Base-by-base conservation (phyloP, 2,888 invertebrate genomes). In the Mesorhabditis spiculigera region DNA sequence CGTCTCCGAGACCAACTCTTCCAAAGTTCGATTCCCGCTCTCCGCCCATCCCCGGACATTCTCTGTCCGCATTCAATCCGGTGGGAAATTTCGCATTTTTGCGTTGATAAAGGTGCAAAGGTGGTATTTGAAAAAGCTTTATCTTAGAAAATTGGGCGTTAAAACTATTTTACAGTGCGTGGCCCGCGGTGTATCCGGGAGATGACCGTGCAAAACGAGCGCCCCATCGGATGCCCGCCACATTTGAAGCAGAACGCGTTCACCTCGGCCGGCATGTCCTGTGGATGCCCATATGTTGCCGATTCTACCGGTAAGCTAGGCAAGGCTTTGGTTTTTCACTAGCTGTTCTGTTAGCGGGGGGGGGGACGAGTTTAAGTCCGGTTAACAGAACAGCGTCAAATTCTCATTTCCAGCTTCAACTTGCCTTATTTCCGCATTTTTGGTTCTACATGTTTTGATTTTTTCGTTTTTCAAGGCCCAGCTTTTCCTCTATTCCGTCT, bases 221-320 rank as follows among this genome's bases (percentile, higher is more conserved):
- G 70, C 43, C 76, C 80, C 3, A 66, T 73, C 28, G 79, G 77
- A 63, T 82, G 82, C 71, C 82, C 82, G 44, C 82, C 82, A 28
- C 77, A 74, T 66, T 66, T 82, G 50, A 71, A 74, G 10, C 68
- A 75, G 44, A 80, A 81, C 71, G 75, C 76, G 45, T 81, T 79
- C 73, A 73, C 76, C 16, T 75, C 80, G 6, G 72, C 71, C 65
- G 68, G 75, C 58, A 71, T 81, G 66, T 73, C 77, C 63, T 81
- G 81, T 73, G 75, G 80, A 2, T 81, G 81, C 65, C 81, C 81
- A 5, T 76, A 74, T 45, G 71, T 72, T 43, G 71, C 68, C 28
- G 73, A 68, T 5, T 71, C 65, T 4, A 66, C 63, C 6, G 43
- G 71, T 41, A 73, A 73, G 63, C 65, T 72, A 50, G 71, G 71